phyloP scores from a whole-genome alignment of 2,888 invertebrate species.

The Drosophila macrothrix region DNA sequence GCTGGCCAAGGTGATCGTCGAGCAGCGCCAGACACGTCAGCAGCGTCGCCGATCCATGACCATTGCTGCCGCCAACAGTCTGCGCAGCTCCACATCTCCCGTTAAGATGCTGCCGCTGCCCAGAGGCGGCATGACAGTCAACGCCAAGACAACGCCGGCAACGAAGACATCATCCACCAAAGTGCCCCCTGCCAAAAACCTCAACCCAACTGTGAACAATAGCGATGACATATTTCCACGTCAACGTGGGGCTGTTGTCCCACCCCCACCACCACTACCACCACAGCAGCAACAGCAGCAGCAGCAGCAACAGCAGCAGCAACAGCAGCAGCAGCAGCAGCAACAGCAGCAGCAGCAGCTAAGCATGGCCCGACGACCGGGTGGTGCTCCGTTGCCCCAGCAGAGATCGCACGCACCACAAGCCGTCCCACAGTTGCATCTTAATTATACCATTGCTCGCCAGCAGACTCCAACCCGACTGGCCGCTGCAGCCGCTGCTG shows the following conservation, averaged over 20 bases:
- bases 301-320: not conserved
- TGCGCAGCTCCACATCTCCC: conserved; percentile 56
- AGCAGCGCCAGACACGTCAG: conserved; percentile 60
- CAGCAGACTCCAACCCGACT: conserved; percentile 4
- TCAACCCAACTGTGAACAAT: not conserved
- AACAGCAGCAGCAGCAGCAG: not conserved
- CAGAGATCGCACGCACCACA: not conserved
- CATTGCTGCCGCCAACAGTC: conserved; percentile 35
- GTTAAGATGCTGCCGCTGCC: conserved; percentile 68
- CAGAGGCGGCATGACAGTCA: conserved; percentile 9
- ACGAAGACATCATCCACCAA: not conserved
- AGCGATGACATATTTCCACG: conserved; percentile 62
- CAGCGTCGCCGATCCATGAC: conserved; percentile 60
- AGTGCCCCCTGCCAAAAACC: not conserved
- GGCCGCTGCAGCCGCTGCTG: not conserved
- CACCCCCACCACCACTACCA: not conserved
- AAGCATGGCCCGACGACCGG: conserved; percentile 30
- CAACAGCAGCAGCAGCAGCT: not conserved
- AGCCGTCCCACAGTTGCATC: not conserved
- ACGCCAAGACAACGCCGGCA: not conserved
- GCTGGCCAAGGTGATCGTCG: conserved; percentile 27
- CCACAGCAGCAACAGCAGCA: not conserved
- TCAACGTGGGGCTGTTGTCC: not conserved
- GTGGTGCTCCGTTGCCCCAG: not conserved
- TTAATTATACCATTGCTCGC: not conserved